These are phyloP conservation scores for Andrena fulva DNA, from an alignment of 2,888 invertebrate species.

Conservation along the genomic window DNA sequence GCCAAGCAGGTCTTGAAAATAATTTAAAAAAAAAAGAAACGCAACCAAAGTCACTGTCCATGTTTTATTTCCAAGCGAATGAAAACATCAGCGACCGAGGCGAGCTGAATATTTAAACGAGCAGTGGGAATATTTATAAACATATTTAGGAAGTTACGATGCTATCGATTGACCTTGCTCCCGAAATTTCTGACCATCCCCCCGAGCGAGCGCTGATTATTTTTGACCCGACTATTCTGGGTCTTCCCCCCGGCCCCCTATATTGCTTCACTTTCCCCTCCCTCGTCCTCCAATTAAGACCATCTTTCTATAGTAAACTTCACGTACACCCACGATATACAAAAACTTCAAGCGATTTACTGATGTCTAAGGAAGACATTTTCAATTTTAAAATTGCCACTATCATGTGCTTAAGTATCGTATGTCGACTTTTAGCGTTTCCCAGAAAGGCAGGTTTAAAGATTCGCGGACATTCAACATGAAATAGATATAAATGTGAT, in stretches of 20 bases:
- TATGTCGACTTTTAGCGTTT: too few species aligned
- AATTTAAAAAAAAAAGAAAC: too few species aligned
- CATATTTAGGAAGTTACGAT: conserved; percentile 53
- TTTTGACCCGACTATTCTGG: conserved; percentile 62
- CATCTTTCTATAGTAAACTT: conserved; percentile 28
- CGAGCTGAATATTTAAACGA: conserved; percentile 23
- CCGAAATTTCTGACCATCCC: conserved; percentile 62
- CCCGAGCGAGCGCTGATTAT: conserved; percentile 60
- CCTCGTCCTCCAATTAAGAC: conserved; percentile 11
- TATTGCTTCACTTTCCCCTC: conserved; percentile 19
- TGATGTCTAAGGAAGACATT: background rate
- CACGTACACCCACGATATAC: background rate
- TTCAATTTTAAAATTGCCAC: too few species aligned
- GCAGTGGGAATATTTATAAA: conserved; percentile 31
- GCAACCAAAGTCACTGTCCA: background rate
- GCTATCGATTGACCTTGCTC: conserved; percentile 69
- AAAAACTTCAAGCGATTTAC: background rate
- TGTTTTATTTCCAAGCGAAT: background rate
- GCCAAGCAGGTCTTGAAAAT: background rate
- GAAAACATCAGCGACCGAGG: background rate
- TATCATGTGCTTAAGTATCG: too few species aligned
- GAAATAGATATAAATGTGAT: too few species aligned
- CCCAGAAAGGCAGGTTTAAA: too few species aligned
- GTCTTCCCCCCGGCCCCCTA: conserved; percentile 23
- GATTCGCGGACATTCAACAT: too few species aligned